Evolutionary conservation across 2,113 vertebrate genomes (phyloP).

Genomic region (Archocentrus centrarchus): DNA sequence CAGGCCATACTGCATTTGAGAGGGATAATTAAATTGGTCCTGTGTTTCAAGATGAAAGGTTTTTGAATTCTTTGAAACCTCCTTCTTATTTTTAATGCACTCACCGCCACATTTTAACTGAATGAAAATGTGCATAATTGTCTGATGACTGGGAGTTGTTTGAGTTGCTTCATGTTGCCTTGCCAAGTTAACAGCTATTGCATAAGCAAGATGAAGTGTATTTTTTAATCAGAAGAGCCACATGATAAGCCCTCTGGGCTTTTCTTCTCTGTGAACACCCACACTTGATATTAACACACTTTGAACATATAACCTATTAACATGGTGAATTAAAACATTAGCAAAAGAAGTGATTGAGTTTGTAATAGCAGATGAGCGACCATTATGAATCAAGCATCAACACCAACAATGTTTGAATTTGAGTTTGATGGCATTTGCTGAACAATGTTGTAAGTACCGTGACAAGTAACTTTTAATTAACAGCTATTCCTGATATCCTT

Average conservation of each 20-base stretch:
- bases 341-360: slow-evolving; percentile 17
- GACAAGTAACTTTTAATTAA: background rate
- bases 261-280: slow-evolving; percentile 37
- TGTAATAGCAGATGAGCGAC: slow-evolving; percentile 12
- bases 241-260: slow-evolving; percentile 54
- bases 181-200: slow-evolving; percentile 38
- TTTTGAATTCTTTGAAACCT: slow-evolving; percentile 11
- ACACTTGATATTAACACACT: slow-evolving; percentile 35
- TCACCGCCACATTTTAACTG: slow-evolving; percentile 1
- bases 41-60: slow-evolving; percentile 30
- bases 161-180: slow-evolving; percentile 32
- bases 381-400: background rate
- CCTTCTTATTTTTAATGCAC: background rate
- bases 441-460: background rate
- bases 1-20: background rate
- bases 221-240: slow-evolving; percentile 57
- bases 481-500: background rate
- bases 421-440: background rate
- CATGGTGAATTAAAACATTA: slow-evolving; percentile 35
- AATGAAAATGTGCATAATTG: slow-evolving; percentile 37
- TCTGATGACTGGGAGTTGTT: slow-evolving; percentile 38
- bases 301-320: slow-evolving; percentile 29
- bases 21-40: slow-evolving; percentile 3
- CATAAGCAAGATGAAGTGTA: slow-evolving; percentile 46
- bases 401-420: slow-evolving; percentile 2